These are phyloP conservation scores for Thryonomys swinderianus DNA, from an alignment of 2,113 vertebrate species.

Conservation along the genomic window DNA sequence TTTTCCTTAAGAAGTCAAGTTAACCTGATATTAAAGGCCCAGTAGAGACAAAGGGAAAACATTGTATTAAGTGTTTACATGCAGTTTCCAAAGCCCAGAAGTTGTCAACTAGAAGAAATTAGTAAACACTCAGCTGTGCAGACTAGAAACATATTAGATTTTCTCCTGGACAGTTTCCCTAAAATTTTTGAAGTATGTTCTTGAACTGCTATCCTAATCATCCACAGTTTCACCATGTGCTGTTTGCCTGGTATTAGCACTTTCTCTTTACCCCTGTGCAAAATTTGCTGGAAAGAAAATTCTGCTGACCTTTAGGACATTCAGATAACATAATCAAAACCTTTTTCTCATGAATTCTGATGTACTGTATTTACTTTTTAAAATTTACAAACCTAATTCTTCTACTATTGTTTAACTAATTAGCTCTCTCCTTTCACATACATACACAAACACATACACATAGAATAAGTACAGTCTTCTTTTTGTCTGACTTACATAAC, in stretches of 20 bases:
- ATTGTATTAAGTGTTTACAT: neutral
- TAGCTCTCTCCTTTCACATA: neutral
- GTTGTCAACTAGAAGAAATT: neutral
- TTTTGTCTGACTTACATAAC: neutral
- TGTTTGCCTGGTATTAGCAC: neutral
- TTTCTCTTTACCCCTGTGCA: neutral
- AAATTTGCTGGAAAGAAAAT: neutral
- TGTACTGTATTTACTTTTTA: neutral
- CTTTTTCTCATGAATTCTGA: neutral
- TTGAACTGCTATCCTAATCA: neutral
- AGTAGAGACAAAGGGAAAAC: neutral
- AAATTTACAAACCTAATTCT: neutral
- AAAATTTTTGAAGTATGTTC: neutral
- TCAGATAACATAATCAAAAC: neutral
- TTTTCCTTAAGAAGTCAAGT: neutral
- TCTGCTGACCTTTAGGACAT: neutral
- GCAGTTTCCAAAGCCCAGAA: neutral
- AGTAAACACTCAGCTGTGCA: neutral
- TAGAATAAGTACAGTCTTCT: neutral
- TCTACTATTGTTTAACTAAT: neutral
- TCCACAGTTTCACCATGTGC: neutral
- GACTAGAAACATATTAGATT: neutral
- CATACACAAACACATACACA: too few species aligned
- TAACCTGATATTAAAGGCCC: neutral
- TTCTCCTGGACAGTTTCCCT: neutral